phyloP scores from a whole-genome alignment of 1,140 invertebrate genomes.

The Mactra quadrangularis region DNA sequence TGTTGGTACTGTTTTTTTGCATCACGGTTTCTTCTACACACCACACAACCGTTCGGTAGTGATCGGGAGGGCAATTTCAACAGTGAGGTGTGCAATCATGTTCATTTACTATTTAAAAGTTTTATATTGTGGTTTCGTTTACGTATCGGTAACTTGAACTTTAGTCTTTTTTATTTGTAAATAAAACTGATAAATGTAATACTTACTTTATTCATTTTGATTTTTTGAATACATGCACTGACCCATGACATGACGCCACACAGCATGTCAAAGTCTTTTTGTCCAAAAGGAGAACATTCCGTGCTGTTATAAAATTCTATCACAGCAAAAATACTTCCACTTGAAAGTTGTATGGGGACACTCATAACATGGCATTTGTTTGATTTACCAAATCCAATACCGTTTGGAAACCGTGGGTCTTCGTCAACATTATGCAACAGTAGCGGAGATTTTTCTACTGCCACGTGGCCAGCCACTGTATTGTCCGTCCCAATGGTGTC shows the following conservation, averaged over 20 bases:
- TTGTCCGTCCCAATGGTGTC: slow-evolving; percentile 60
- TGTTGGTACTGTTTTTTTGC: too few relatives aligned
- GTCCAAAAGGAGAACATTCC: slow-evolving; percentile 58
- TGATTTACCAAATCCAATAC: slow-evolving; percentile 55
- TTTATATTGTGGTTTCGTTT: too few relatives aligned
- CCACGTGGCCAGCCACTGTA: slow-evolving; percentile 70
- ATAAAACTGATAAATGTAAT: too few relatives aligned
- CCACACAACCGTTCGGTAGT: too few relatives aligned
- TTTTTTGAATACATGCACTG: slow-evolving; percentile 65
- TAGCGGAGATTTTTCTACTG: slow-evolving; percentile 52
- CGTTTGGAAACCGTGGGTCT: slow-evolving; percentile 71
- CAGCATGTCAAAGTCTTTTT: slow-evolving; percentile 64
- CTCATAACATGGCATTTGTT: slow-evolving; percentile 64
- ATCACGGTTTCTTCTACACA: too few relatives aligned
- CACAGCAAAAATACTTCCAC: slow-evolving; percentile 61
- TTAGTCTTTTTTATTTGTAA: too few relatives aligned
- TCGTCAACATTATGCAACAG: slow-evolving; percentile 60
- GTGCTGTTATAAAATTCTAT: slow-evolving; percentile 64
- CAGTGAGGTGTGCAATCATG: too few relatives aligned
- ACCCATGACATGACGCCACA: slow-evolving; percentile 67
- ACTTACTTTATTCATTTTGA: slow-evolving; percentile 61
- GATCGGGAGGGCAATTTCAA: too few relatives aligned
- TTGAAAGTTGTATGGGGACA: slow-evolving; percentile 66
- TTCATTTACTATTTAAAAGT: too few relatives aligned
- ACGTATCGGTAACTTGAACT: too few relatives aligned